Base-by-base conservation (phyloP, 2,888 invertebrate species). In the Aphidoletes aphidimyza region DNA sequence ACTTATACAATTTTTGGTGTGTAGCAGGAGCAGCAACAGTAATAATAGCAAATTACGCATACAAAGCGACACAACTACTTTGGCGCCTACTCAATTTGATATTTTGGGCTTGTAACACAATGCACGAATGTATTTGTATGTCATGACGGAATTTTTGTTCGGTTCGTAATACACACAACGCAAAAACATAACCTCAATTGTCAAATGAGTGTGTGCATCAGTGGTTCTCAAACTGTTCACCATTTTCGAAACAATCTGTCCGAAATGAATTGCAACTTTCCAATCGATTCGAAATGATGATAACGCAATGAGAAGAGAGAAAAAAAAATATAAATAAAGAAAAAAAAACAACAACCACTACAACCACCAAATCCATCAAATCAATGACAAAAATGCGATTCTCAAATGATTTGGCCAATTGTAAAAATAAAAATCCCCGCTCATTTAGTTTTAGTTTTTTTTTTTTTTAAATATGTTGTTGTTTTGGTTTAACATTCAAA, bases 61-160 rank as follows among this genome's bases (percentile, higher is more conserved):
- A 81, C 37, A 81, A 9, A 81, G 9, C 3, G 3, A 14, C 54
- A 54, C 39, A 37, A 37, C 22, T 22, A 81, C 37, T 37, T 81
- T 81, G 81, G 81, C 81, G 81, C 81, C 69, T 69, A 69, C 34
- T 69, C 30, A 69, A 69, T 69, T 22, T 37, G 37, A 81, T 37
- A n/a, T 30, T 69, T 69, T 22, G 69, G 30, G 30, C 3, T n/a
- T 2, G 11, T 5, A 3, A 30, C 69, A 30, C 0, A 69, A 14
- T 30, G 3, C 22, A 54, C 17, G 47, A 14, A 6, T 37, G 78
- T 81, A 9, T 37, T n/a, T 37, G 37, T 81, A 22, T 37, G 81
- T 69, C 69, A 69, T 69, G 11, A 34, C n/a, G n/a, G n/a, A n/a
- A n/a, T n/a, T n/a, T n/a, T n/a, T n/a, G n/a, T n/a, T n/a, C n/a